Conservation (phyloP, 2,888 invertebrate species). For the Xylocampa areola region DNA sequence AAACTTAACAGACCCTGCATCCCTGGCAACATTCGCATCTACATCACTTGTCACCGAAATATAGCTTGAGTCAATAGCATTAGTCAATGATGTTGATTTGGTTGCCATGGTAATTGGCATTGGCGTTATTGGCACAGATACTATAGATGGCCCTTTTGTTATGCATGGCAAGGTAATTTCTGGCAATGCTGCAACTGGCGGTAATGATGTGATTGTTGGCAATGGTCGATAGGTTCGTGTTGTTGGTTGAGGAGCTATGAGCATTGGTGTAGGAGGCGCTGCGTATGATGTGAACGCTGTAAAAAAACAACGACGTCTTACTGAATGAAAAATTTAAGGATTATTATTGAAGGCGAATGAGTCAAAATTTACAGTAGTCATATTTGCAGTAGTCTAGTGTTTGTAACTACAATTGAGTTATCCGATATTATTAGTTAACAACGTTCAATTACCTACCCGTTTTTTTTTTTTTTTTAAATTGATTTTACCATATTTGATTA, state of each 20-base stretch:
- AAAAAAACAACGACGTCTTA: conserved; percentile 9
- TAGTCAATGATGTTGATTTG: conserved; percentile 6
- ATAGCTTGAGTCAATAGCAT: neutral
- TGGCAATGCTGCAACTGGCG: conserved; percentile 20
- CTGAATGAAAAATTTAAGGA: neutral
- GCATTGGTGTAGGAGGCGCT: neutral
- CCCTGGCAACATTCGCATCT: neutral
- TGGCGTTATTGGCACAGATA: conserved; percentile 12
- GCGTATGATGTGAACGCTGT: conserved; percentile 20
- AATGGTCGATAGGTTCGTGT: neutral
- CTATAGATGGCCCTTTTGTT: neutral
- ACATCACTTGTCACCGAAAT: neutral
- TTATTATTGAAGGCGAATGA: too few relatives aligned
- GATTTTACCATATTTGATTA: too few relatives aligned
- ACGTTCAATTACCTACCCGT: too few relatives aligned
- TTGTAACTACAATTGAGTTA: too few relatives aligned
- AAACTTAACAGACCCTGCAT: conserved; percentile 25
- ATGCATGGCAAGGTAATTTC: neutral
- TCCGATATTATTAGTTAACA: too few relatives aligned
- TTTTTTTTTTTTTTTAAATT: too few relatives aligned
- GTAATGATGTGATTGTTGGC: neutral
- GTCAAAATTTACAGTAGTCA: too few relatives aligned
- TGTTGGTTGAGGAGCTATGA: neutral
- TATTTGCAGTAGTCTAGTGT: too few relatives aligned
- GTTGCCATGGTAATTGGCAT: conserved; percentile 26